phyloP scores from a whole-genome alignment of 2,888 invertebrate species.

The Mythimna albipuncta region DNA sequence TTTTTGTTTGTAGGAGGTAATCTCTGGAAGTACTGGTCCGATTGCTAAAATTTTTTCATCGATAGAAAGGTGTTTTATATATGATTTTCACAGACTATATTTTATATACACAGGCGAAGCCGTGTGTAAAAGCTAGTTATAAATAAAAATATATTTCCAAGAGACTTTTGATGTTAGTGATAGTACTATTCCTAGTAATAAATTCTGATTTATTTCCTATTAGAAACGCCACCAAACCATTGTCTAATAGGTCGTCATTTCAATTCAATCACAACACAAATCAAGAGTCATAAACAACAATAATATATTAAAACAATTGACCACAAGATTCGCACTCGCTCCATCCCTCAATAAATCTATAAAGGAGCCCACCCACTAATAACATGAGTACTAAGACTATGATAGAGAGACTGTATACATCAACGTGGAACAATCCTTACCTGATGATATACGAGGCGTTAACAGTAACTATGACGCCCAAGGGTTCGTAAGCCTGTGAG shows the following conservation, averaged over 20 bases:
- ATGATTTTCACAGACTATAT: no score
- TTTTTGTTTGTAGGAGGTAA: no score
- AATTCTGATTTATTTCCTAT: no score
- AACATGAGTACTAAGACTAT: slow-evolving; percentile 39
- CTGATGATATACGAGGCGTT: slow-evolving; percentile 69
- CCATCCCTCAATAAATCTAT: slow-evolving; percentile 58
- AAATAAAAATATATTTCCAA: no score
- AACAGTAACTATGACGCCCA: slow-evolving; percentile 57
- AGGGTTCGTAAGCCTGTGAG: slow-evolving; percentile 61
- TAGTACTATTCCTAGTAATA: no score
- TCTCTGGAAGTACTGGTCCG: no score
- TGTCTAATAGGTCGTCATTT: neutral
- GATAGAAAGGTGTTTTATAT: no score
- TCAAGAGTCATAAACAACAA: slow-evolving; percentile 3
- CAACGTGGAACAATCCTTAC: slow-evolving; percentile 64
- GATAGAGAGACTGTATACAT: slow-evolving; percentile 65
- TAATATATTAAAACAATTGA: slow-evolving; percentile 55
- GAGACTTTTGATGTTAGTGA: no score
- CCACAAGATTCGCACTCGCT: slow-evolving; percentile 45
- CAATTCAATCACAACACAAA: slow-evolving; percentile 47
- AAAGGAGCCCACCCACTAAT: slow-evolving; percentile 59
- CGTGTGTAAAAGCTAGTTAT: neutral
- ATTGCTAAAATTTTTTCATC: no score
- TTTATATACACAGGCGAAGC: no score
- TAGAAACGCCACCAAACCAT: neutral